Evolutionary conservation across 2,797 vertebrate species (phyloP).

Genomic region (Muraenolepis orangiensis): DNA sequence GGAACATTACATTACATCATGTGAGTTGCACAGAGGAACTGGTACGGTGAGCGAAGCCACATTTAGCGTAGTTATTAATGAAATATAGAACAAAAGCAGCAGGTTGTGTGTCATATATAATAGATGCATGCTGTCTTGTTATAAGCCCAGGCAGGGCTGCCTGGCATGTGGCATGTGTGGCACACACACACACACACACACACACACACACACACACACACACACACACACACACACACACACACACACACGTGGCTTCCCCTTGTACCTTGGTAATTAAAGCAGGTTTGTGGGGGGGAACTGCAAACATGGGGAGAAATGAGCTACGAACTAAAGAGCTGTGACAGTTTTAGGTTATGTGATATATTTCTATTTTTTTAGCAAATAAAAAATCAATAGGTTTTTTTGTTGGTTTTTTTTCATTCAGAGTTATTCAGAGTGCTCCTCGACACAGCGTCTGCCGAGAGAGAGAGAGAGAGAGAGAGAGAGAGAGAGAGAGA

Average conservation of each 20-base stretch:
- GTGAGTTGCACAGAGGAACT: neutral
- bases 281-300: conserved; percentile 86
- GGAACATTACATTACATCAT: too few relatives aligned
- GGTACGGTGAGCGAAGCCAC: conserved; percentile 44
- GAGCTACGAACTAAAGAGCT: conserved; percentile 97
- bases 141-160: conserved; percentile 70
- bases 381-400: conserved; percentile 99
- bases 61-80: conserved; percentile 65
- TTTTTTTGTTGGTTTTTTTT: conserved; percentile 93
- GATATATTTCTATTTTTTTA: conserved; percentile 86
- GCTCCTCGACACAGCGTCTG: conserved; percentile 80
- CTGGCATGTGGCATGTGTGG: conserved; percentile 30
- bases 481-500: too few relatives aligned
- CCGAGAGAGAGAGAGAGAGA: conserved; percentile 79
- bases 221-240: too few relatives aligned
- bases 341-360: conserved; percentile 99
- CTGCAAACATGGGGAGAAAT: conserved; percentile 83
- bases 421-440: conserved; percentile 99
- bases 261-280: conserved; percentile 88
- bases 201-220: too few relatives aligned
- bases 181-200: too few relatives aligned
- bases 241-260: too few relatives aligned
- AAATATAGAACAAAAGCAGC: conserved; percentile 73
- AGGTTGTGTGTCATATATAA: conserved; percentile 73
- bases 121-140: conserved; percentile 74